phyloP scores from a whole-genome alignment of 1,140 invertebrate genomes.

The Trachymyrmex cornetzi region DNA sequence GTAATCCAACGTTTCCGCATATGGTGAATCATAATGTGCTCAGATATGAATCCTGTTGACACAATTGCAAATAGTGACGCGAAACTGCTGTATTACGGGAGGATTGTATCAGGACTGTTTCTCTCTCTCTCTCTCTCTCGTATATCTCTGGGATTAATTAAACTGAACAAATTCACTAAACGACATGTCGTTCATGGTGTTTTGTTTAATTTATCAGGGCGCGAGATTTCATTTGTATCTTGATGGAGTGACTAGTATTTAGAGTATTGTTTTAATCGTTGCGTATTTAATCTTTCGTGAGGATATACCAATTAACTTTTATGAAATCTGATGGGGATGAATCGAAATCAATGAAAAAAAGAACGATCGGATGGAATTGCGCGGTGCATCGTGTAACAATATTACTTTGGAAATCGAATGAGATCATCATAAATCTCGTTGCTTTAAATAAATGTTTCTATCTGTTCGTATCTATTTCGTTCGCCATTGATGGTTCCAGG shows the following conservation, averaged over 20 bases:
- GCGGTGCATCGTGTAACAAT: neutral
- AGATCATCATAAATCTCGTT: constrained; percentile 12
- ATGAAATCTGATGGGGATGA: neutral
- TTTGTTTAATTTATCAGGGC: constrained; percentile 41
- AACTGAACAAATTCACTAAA: constrained; percentile 59
- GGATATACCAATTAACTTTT: constrained; percentile 1
- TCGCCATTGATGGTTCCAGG: neutral
- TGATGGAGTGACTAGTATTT: constrained; percentile 25
- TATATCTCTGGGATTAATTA: constrained; percentile 46
- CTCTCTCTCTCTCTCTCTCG: neutral
- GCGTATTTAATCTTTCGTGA: constrained; percentile 13
- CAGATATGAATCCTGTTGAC: constrained; percentile 61
- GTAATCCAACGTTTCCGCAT: constrained; percentile 47
- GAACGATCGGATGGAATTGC: neutral
- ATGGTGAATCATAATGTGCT: constrained; percentile 51
- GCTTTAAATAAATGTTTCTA: neutral
- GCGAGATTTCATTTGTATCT: constrained; percentile 23
- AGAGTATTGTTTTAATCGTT: constrained; percentile 23
- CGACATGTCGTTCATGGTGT: constrained; percentile 20
- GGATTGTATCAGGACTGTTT: neutral
- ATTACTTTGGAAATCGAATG: constrained; percentile 10
- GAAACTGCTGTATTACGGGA: constrained; percentile 27
- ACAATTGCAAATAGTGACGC: constrained; percentile 37
- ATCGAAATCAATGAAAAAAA: neutral
- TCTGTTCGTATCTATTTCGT: constrained; percentile 4